Evolutionary conservation across 2,113 vertebrate genomes (phyloP).

Genomic region (Rynchops niger): DNA sequence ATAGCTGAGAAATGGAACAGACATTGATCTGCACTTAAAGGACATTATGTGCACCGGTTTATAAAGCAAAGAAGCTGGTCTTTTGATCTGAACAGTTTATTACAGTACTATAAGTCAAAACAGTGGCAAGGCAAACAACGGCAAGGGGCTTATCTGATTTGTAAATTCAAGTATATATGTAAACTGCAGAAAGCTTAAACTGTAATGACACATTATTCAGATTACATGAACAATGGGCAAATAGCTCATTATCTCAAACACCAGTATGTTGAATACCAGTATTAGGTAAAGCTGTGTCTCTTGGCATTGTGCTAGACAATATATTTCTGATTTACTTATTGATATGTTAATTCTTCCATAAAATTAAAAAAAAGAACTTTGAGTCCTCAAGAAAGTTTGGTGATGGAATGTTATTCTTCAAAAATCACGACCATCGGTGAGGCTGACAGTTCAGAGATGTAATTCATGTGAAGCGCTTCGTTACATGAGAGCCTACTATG

Average conservation of each 20-base stretch:
- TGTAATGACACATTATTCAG: neutral
- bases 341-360: neutral
- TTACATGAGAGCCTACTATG: neutral
- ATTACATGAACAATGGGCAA: neutral
- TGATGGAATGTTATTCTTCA: neutral
- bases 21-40: slow-evolving; percentile 37
- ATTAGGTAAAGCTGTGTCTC: neutral
- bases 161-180: neutral
- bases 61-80: neutral
- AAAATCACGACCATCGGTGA: neutral
- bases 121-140: neutral
- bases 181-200: neutral
- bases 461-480: neutral
- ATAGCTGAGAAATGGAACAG: neutral
- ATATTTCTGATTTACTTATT: neutral
- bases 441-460: neutral
- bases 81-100: neutral
- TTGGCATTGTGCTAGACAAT: neutral
- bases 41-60: neutral
- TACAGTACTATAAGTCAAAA: neutral
- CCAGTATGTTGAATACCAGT: neutral
- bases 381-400: neutral
- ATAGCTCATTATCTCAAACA: neutral
- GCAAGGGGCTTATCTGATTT: neutral
- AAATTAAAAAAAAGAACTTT: neutral